Conservation (phyloP, 2,113 vertebrate species). For the Oncorhynchus mykiss region DNA sequence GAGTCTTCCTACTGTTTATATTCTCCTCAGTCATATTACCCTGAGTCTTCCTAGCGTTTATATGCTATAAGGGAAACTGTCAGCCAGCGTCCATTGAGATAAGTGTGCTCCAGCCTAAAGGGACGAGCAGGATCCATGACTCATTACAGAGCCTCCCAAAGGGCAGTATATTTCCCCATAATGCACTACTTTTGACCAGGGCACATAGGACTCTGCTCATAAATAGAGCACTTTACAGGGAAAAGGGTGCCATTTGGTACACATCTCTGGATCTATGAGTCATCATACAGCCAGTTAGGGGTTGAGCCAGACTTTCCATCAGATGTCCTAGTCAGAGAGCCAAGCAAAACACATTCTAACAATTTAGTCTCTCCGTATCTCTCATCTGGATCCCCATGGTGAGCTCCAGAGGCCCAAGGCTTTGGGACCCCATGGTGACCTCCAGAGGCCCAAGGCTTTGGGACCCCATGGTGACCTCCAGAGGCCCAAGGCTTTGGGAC, state of each 20-base stretch:
- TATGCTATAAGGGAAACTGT: too few species aligned
- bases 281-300: slow-evolving; percentile 31
- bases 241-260: background rate
- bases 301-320: slow-evolving; percentile 51
- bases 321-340: slow-evolving; percentile 53
- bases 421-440: background rate
- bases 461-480: background rate
- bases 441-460: background rate
- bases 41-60: too few species aligned
- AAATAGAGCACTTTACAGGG: too few species aligned
- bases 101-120: too few species aligned
- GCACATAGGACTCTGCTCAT: too few species aligned
- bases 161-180: too few species aligned
- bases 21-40: too few species aligned
- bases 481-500: background rate
- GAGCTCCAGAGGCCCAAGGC: background rate
- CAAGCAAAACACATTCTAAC: slow-evolving; percentile 45
- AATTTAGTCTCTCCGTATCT: background rate
- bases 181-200: too few species aligned
- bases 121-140: too few species aligned
- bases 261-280: slow-evolving; percentile 50
- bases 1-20: too few species aligned
- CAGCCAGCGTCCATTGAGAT: too few species aligned
- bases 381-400: background rate
- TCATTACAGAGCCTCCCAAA: too few species aligned